Evolutionary conservation across 2,113 vertebrate species (phyloP), one percentile per base, ranked within the genome.

Genomic region (Stigmatopora argus): DNA sequence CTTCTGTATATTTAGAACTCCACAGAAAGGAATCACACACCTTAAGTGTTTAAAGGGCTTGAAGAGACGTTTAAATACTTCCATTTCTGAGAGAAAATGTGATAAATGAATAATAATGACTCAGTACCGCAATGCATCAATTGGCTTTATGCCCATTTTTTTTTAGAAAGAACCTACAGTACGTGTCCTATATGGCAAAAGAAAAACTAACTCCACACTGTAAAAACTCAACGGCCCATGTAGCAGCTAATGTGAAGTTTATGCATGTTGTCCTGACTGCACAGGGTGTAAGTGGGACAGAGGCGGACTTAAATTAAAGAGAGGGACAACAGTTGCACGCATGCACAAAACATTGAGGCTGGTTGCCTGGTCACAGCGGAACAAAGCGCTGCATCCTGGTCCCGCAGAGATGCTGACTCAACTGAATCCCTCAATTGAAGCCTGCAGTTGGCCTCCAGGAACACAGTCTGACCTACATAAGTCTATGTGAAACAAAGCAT

Each of bases 281-380:
- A 67, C 57, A 71, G 77, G 70, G 78, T 74, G 76, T 84, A 87
- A 86, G 78, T 86, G 82, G 86, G 85, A 77, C 85, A 84, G 64
- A 78, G 80, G 74, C 79, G 75, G 76, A 85, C 71, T 74, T 81
- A 86, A 88, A 87, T 87, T 83, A 85, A 71, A 81, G 78, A 76
- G 72, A 70, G 59, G 76, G 64, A 73, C 74, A 85, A 77, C 66
- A 72, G 73, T 79, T 79, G 77, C 70, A 78, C 81, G 81, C 80
- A 73, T 83, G 77, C 84, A 78, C 71, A 78, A 76, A 86, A 86
- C 78, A 87, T 64, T 83, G 82, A 82, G 78, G 74, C 83, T 72
- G 60, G 86, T 87, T 90, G 85, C 85, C 86, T 89, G 80, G 85
- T 87, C 87, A 89, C 84, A 86, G 80, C 61, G 70, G 84, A 85